phyloP scores from a whole-genome alignment of 1,140 invertebrate species.

The Heliconius eleuchia region DNA sequence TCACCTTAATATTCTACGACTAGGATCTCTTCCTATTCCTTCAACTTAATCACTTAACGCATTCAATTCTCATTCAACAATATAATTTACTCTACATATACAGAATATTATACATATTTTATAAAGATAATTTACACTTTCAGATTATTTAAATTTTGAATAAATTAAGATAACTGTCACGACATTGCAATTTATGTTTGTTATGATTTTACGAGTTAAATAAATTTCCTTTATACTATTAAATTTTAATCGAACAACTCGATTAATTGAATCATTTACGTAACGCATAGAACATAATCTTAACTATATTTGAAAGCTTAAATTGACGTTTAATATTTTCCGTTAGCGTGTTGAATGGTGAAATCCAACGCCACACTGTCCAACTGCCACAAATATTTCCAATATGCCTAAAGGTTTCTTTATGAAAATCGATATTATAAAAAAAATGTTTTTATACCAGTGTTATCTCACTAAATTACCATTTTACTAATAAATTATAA shows the following conservation, averaged over 20 bases:
- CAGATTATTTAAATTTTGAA: constrained; percentile 6
- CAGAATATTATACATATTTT: background rate
- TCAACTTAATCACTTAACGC: background rate
- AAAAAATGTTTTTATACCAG: too few relatives aligned
- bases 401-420: too few relatives aligned
- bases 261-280: background rate
- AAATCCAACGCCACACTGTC: too few relatives aligned
- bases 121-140: constrained; percentile 4
- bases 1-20: background rate
- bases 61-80: background rate
- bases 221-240: background rate
- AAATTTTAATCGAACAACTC: background rate
- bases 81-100: background rate
- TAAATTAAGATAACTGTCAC: background rate
- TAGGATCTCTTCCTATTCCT: background rate
- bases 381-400: background rate
- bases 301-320: background rate
- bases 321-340: too few relatives aligned
- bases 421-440: too few relatives aligned
- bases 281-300: background rate
- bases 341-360: too few relatives aligned
- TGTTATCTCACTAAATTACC: too few relatives aligned
- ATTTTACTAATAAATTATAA: too few relatives aligned
- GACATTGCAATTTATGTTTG: constrained; percentile 2
- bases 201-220: background rate